phyloP scores from a whole-genome alignment of 2,797 vertebrate species.

The Miopithecus talapoin region DNA sequence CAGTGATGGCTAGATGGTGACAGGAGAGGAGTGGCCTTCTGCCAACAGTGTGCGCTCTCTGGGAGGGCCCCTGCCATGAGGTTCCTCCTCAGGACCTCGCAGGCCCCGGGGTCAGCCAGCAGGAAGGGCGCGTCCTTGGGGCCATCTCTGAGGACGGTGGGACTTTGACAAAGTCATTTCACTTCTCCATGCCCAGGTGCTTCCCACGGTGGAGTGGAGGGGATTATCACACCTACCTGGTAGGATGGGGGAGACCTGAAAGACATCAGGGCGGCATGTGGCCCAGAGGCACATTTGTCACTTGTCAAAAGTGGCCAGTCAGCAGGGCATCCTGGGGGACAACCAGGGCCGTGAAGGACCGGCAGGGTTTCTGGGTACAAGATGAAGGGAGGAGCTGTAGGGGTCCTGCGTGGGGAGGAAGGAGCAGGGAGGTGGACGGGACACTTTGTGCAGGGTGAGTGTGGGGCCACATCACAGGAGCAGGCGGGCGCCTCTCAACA shows the following conservation, averaged over 20 bases:
- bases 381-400: too few species aligned
- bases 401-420: background rate
- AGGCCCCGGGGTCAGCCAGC: background rate
- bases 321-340: background rate
- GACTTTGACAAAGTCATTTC: background rate
- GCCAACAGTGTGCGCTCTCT: background rate
- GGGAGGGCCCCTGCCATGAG: background rate
- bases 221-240: background rate
- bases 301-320: background rate
- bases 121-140: fast-evolving
- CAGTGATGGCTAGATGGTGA: too few species aligned
- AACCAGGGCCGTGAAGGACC: background rate
- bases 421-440: background rate
- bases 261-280: background rate
- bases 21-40: background rate
- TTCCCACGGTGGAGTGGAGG: background rate
- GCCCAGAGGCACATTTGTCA: background rate
- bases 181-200: background rate
- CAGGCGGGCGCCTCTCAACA: background rate
- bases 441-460: background rate
- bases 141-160: background rate
- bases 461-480: background rate
- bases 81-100: background rate
- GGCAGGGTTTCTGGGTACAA: background rate
- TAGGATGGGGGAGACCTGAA: background rate